These are phyloP conservation scores for Gerris buenoi DNA, from an alignment of 1,140 invertebrate species.

Conservation along the genomic window DNA sequence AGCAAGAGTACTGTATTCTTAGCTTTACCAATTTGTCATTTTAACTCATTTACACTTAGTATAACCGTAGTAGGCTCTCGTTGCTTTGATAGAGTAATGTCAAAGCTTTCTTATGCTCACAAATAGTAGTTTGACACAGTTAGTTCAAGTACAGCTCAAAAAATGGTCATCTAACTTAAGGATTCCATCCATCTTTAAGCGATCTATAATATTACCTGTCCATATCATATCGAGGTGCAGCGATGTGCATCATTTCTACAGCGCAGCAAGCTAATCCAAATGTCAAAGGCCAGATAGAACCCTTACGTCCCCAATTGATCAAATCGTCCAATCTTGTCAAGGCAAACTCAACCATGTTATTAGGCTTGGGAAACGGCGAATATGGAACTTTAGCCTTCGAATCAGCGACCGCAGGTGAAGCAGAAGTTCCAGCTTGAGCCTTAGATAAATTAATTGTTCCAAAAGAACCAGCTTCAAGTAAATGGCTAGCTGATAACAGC, in stretches of 20 bases:
- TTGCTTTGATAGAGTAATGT: too few species aligned
- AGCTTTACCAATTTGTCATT: too few species aligned
- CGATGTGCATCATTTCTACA: conserved; percentile 99
- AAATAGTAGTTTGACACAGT: too few species aligned
- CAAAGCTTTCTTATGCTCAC: too few species aligned
- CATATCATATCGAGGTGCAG: conserved; percentile 95
- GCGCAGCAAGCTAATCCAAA: conserved; percentile 96
- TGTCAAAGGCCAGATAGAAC: conserved; percentile 85
- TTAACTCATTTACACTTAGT: too few species aligned
- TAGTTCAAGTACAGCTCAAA: too few species aligned
- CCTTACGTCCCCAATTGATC: conserved; percentile 9
- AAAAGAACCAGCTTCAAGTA: not conserved
- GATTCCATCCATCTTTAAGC: too few species aligned
- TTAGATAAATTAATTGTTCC: not conserved
- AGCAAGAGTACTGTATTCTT: too few species aligned
- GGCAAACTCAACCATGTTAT: conserved; percentile 6
- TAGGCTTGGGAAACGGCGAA: conserved; percentile 6
- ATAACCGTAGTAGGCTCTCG: too few species aligned
- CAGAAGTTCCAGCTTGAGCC: not conserved
- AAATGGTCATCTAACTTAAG: too few species aligned
- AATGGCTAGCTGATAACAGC: not conserved
- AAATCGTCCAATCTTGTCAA: conserved; percentile 6
- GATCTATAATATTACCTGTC: too few species aligned
- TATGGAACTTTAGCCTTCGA: not conserved
- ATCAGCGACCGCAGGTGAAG: not conserved